Conservation (phyloP, 2,888 invertebrate species). For the Diploptera punctata region DNA sequence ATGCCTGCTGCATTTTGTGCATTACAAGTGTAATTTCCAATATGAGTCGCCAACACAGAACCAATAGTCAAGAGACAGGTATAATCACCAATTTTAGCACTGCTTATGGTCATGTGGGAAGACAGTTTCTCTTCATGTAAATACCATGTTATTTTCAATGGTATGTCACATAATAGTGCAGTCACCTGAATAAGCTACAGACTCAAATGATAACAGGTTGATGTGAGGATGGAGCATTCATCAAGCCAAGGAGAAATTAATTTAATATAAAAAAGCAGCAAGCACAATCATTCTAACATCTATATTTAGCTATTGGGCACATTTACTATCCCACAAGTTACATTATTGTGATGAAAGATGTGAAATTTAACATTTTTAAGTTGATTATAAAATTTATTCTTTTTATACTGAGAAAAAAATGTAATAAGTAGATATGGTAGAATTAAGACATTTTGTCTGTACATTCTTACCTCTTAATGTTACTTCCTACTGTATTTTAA, state of each 20-base stretch:
- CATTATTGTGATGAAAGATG: too few relatives aligned
- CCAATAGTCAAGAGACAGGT: constrained; percentile 52
- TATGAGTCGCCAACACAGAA: constrained; percentile 68
- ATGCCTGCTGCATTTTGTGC: constrained; percentile 53
- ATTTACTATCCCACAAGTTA: too few relatives aligned
- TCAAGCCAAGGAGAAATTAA: background rate
- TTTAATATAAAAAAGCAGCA: background rate
- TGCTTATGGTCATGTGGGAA: constrained; percentile 50
- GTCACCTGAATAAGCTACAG: constrained; percentile 52
- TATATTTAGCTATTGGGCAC: too few relatives aligned
- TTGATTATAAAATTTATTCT: too few relatives aligned
- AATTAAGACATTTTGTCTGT: too few relatives aligned
- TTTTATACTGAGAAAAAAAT: too few relatives aligned
- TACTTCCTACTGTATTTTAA: too few relatives aligned
- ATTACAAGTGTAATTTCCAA: constrained; percentile 73
- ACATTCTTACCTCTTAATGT: too few relatives aligned
- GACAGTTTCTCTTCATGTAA: constrained; percentile 46
- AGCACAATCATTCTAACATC: too few relatives aligned
- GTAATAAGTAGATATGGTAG: too few relatives aligned
- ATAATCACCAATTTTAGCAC: constrained; percentile 53
- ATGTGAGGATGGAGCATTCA: constrained; percentile 46
- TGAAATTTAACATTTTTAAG: too few relatives aligned
- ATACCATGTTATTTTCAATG: constrained; percentile 48
- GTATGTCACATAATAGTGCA: too few relatives aligned
- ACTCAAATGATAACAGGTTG: constrained; percentile 49